phyloP scores from a whole-genome alignment of 2,797 vertebrate genomes.

The Parauchenoglanis punctatus region DNA sequence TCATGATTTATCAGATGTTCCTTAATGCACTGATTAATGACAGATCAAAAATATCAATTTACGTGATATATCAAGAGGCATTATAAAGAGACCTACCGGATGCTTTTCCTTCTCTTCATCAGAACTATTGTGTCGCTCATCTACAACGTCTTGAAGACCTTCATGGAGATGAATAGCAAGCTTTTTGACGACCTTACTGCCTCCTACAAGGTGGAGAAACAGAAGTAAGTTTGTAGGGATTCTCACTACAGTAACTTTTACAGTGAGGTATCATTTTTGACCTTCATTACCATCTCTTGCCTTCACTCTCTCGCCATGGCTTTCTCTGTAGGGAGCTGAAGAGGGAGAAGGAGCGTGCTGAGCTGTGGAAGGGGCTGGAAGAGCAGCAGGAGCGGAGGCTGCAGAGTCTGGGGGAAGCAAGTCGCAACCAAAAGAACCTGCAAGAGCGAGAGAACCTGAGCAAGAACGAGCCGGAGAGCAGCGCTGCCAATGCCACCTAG shows the following conservation, averaged over 20 bases:
- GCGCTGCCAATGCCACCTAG: conserved; percentile 62
- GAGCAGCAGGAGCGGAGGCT: conserved; percentile 84
- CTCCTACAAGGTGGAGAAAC: conserved; percentile 93
- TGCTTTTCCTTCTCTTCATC: conserved; percentile 21
- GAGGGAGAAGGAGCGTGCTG: conserved; percentile 82
- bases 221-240: conserved; percentile 81
- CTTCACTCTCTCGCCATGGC: not conserved
- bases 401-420: conserved; percentile 83
- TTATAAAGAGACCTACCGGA: not conserved
- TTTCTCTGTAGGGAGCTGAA: conserved; percentile 81
- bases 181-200: conserved; percentile 92
- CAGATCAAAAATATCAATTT: not conserved
- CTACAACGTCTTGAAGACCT: conserved; percentile 93
- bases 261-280: not conserved
- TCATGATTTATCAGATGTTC: not conserved
- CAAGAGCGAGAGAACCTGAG: conserved; percentile 74
- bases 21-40: not conserved
- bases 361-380: conserved; percentile 87
- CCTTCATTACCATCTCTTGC: not conserved
- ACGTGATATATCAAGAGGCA: not conserved
- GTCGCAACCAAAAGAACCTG: conserved; percentile 83
- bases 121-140: conserved; percentile 93
- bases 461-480: conserved; percentile 59
- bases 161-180: conserved; percentile 95
- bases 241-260: not conserved